phyloP scores from a whole-genome alignment of 2,888 invertebrate genomes.

The Gymnoscelis rufifasciata region DNA sequence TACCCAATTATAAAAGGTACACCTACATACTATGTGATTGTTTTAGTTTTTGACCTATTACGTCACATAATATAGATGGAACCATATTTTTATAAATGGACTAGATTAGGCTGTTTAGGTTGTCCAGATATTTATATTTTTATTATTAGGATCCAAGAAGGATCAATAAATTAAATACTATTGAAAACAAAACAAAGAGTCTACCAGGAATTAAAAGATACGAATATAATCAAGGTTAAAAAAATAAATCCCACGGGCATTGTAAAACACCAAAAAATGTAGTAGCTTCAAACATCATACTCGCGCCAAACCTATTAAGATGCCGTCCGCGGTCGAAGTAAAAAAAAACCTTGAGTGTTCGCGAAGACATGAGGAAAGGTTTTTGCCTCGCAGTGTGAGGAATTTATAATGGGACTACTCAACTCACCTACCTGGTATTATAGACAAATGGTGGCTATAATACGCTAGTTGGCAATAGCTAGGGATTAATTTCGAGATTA shows the following conservation, averaged over 20 bases:
- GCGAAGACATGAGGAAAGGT: slow-evolving; percentile 35
- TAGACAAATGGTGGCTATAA: not conserved
- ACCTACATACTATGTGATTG: no score
- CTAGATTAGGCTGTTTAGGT: no score
- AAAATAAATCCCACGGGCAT: slow-evolving; percentile 11
- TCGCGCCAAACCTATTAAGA: slow-evolving; percentile 19
- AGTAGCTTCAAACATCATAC: slow-evolving; percentile 3
- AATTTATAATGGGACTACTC: slow-evolving; percentile 42
- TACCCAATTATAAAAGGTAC: no score
- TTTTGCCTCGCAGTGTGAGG: slow-evolving; percentile 42
- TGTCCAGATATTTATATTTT: no score
- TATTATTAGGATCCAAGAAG: no score
- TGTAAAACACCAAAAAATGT: slow-evolving; percentile 13
- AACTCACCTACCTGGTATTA: slow-evolving; percentile 6
- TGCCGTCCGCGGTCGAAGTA: slow-evolving; percentile 34
- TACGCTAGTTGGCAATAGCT: not conserved
- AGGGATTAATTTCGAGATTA: no score
- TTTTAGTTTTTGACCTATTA: no score
- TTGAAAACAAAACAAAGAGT: no score
- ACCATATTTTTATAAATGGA: no score
- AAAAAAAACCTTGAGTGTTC: slow-evolving; percentile 37
- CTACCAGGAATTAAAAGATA: no score
- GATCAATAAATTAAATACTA: no score
- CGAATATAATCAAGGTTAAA: not conserved
- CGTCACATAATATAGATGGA: no score